These are phyloP conservation scores for western clawed frog (Xenopus tropicalis) DNA, from an alignment of 2,113 vertebrate genomes.

Conservation along the genomic window DNA sequence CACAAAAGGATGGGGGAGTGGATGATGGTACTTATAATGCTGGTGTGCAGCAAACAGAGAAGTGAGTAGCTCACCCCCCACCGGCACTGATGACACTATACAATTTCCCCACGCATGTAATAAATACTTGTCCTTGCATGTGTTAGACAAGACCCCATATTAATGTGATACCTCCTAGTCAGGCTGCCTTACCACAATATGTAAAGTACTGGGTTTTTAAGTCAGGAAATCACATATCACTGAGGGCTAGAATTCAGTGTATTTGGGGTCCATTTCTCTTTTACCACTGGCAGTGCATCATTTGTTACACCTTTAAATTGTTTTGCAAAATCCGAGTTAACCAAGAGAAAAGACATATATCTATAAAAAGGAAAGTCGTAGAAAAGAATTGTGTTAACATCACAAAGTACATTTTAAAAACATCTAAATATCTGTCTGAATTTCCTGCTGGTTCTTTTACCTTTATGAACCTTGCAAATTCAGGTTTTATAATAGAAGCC, in stretches of 20 bases:
- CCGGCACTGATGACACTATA: constrained; percentile 36
- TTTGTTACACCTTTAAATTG: no score
- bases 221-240: constrained; percentile 23
- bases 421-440: no score
- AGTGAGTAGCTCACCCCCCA: constrained; percentile 22
- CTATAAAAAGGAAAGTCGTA: no score
- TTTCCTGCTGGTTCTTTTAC: no score
- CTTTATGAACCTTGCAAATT: no score
- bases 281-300: no score
- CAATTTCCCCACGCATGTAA: constrained; percentile 44
- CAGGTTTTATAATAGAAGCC: no score
- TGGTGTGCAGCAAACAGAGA: constrained; percentile 12
- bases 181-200: constrained; percentile 25
- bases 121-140: constrained; percentile 34
- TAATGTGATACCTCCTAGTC: constrained; percentile 36
- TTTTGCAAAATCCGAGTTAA: no score
- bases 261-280: no score
- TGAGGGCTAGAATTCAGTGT: not conserved
- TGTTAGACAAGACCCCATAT: constrained; percentile 36
- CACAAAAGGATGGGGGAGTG: not conserved
- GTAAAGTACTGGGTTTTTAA: constrained; percentile 1
- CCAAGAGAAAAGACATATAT: no score
- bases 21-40: constrained; percentile 4
- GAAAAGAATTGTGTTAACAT: no score
- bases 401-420: no score